Conservation (phyloP, 2,888 invertebrate species). For the Gasteruption jaculator region DNA sequence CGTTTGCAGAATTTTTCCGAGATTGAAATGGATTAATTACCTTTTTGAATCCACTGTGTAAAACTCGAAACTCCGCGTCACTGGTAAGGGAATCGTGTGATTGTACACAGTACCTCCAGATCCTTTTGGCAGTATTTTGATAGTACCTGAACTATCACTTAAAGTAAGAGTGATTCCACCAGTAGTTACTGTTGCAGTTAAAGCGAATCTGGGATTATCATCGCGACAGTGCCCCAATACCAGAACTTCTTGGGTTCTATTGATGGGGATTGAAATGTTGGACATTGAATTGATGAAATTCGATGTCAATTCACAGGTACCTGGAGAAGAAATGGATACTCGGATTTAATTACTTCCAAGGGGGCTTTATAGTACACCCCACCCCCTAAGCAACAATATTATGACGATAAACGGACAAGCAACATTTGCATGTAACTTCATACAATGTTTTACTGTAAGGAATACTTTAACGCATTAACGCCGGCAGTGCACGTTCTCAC, state of each 20-base stretch:
- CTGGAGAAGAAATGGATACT: conserved; percentile 24
- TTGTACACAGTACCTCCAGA: conserved; percentile 37
- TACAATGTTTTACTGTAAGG: background rate
- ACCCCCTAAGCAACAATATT: too few relatives aligned
- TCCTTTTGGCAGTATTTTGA: conserved; percentile 34
- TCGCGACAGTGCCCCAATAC: conserved; percentile 43
- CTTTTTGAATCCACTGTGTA: conserved; percentile 37
- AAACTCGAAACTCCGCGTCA: conserved; percentile 38
- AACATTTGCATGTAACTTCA: background rate
- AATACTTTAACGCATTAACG: too few relatives aligned
- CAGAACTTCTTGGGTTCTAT: conserved; percentile 33
- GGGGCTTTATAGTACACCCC: too few relatives aligned
- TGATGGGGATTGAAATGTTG: conserved; percentile 32
- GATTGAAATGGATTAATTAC: too few relatives aligned
- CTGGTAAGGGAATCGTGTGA: conserved; percentile 31
- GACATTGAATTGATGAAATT: conserved; percentile 34
- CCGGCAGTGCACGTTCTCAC: too few relatives aligned
- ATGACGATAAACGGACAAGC: conserved; percentile 1
- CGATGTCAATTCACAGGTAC: conserved; percentile 38
- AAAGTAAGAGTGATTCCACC: conserved; percentile 32
- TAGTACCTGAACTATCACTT: conserved; percentile 38
- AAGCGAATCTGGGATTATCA: conserved; percentile 39
- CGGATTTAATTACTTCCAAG: too few relatives aligned
- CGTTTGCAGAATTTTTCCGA: too few relatives aligned
- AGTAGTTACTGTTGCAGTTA: conserved; percentile 32